A percentile compares a stretch with the other conserved stretches of the same genome.
Evolutionary conservation across 2,888 invertebrate species (phyloP).

Genomic region (Cheilosia impressa): DNA sequence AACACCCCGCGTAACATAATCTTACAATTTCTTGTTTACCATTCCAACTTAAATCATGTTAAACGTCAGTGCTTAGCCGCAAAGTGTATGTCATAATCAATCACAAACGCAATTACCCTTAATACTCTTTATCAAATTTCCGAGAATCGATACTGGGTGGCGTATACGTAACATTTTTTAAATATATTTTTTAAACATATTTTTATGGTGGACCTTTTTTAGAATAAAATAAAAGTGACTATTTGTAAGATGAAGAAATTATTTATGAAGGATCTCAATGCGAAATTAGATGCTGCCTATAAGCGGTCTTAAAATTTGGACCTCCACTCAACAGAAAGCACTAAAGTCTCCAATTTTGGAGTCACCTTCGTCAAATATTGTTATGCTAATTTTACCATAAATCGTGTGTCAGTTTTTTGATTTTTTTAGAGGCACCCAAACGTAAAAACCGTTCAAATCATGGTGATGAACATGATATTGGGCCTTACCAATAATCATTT

Average conservation of each 20-base stretch:
- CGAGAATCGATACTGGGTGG: slow-evolving; percentile 54
- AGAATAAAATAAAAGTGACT: too few species aligned
- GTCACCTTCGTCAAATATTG: too few species aligned
- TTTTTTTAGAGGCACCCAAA: too few species aligned
- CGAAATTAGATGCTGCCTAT: too few species aligned
- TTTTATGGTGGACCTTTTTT: not conserved
- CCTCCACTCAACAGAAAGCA: too few species aligned
- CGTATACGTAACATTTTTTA: slow-evolving; percentile 60
- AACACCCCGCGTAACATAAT: slow-evolving; percentile 62
- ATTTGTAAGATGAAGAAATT: not conserved
- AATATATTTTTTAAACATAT: not conserved
- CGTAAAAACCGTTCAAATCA: too few species aligned
- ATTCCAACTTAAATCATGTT: slow-evolving; percentile 58
- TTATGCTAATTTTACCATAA: too few species aligned
- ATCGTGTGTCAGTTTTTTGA: too few species aligned
- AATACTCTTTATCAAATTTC: slow-evolving; percentile 69
- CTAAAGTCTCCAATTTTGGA: too few species aligned
- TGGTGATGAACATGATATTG: too few species aligned
- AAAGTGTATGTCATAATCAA: slow-evolving; percentile 69
- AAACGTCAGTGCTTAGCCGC: slow-evolving; percentile 61
- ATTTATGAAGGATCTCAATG: not conserved
- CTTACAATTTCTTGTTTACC: slow-evolving; percentile 17
- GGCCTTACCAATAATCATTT: too few species aligned
- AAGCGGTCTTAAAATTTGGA: too few species aligned
- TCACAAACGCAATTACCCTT: slow-evolving; percentile 73